Evolutionary conservation across 2,113 vertebrate species (phyloP).

Genomic region (Ptilorrhoa leucosticta): DNA sequence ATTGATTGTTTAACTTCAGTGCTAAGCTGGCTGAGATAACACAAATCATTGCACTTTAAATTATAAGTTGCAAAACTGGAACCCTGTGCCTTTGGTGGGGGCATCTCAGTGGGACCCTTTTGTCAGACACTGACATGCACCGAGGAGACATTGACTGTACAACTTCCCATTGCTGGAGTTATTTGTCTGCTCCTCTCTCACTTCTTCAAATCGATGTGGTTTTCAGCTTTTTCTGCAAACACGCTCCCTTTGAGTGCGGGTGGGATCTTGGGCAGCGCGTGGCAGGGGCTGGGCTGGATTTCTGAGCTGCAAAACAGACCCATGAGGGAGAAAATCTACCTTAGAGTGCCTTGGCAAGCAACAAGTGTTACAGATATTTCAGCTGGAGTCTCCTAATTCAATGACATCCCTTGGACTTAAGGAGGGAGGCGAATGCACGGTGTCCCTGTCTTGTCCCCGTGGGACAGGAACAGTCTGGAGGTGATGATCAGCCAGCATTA

Average conservation of each 20-base stretch:
- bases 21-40: background rate
- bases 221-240: background rate
- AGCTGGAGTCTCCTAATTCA: background rate
- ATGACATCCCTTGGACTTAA: background rate
- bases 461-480: background rate
- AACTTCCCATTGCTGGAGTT: background rate
- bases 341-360: background rate
- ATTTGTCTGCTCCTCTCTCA: background rate
- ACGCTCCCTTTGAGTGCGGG: background rate
- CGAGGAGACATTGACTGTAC: background rate
- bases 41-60: background rate
- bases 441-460: background rate
- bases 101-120: background rate
- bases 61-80: background rate
- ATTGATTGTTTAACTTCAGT: background rate
- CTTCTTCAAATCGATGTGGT: background rate
- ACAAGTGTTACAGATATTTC: background rate
- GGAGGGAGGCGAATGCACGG: fast-evolving
- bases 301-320: background rate
- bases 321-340: background rate
- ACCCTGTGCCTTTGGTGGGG: background rate
- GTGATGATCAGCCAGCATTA: background rate
- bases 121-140: background rate
- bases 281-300: background rate
- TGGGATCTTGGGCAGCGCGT: background rate